Base-by-base conservation (phyloP, 2,797 vertebrate species). In the Hydrocynus forskahlii region DNA sequence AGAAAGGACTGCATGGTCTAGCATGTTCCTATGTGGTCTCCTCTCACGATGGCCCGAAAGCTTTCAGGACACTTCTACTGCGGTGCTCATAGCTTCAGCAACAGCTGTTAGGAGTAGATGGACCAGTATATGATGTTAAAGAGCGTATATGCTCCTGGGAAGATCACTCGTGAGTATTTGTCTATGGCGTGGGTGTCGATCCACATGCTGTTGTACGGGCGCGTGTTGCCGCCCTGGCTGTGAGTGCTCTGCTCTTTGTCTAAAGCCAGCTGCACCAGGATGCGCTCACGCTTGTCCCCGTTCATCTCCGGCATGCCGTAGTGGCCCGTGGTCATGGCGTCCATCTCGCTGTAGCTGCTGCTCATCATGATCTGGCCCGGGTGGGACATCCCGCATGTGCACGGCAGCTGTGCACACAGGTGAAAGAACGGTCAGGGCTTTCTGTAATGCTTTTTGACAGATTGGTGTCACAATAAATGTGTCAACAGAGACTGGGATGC, bases 111-210 rank as follows among this genome's bases (percentile, higher is more conserved):
- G 62, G 93, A 87, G 88, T 97, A 97, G 88, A 96, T 50, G 85
- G 95, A 94, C 96, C 96, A 97, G 88, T 97, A 98, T 89, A 97
- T 95, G 86, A 97, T 94, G 88, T 97, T 97, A 91, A 97, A 97
- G 79, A 96, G 89, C 88, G 97, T 94, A 89, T 96, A 98, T 50
- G 96, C 92, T 85, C 92, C 43, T 54, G 96, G 96, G 88, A 97
- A 98, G 82, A 96, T 88, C 89, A 97, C 92, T 88, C 95, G 94
- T 81, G 96, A 98, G 87, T 96, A 97, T 0, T 96, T 96, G 90
- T 97, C 96, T 43, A 96, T 97, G 90, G 93, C 94, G 59, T 97
- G 96, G 88, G 95, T 97, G 91, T 97, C 96, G 92, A 95, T 94
- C 90, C 96, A 95, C 85, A 92, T 91, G 86, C 96, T 83, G 0